Evolutionary conservation across 2,113 vertebrate genomes (phyloP), one percentile per base, ranked within the genome.

Genomic region (Scomber colias): DNA sequence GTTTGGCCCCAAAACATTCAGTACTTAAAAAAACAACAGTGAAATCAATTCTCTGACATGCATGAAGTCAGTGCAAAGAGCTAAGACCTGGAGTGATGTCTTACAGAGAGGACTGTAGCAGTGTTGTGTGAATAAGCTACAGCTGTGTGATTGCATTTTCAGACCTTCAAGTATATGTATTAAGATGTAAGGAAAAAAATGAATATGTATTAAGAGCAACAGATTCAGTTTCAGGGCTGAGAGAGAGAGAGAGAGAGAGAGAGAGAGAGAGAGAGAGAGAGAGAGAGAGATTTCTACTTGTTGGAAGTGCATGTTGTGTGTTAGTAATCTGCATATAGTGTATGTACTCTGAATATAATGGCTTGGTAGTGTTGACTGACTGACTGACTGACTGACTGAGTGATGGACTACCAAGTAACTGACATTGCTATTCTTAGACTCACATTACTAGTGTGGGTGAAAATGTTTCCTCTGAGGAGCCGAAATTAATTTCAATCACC

Each of bases 401-500:
- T n/a, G n/a, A n/a, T n/a, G n/a, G n/a, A 21, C 21, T 21, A 21
- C 21, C 24, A 4, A 49, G 55, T 16, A 10, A 70, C 50, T 76
- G 55, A 76, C 15, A 44, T 4, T 50, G 59, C 60, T 65, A 50
- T 77, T 77, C 50, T 27, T 31, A 19, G 63, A 79, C 24, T 12
- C 14, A 13, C 59, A 63, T 35, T 40, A 55, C 12, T 16, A 27
- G 50, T 40, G n/a, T 70, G 35, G 35, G 9, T 40, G 35, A 40
- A 63, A 64, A 81, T 48, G 48, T 45, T 75, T 35, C 65, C 56
- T 64, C 79, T 5, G 31, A 59, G 79, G 67, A 77, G 9, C 64
- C 71, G 7, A 14, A 45, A 71, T 75, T 61, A 35, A 75, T 87
- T 71, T 65, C 62, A 75, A 16, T 85, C 77, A 77, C 49, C 65